Conservation (phyloP, 2,888 invertebrate genomes). For the Cyclophora albipunctata region DNA sequence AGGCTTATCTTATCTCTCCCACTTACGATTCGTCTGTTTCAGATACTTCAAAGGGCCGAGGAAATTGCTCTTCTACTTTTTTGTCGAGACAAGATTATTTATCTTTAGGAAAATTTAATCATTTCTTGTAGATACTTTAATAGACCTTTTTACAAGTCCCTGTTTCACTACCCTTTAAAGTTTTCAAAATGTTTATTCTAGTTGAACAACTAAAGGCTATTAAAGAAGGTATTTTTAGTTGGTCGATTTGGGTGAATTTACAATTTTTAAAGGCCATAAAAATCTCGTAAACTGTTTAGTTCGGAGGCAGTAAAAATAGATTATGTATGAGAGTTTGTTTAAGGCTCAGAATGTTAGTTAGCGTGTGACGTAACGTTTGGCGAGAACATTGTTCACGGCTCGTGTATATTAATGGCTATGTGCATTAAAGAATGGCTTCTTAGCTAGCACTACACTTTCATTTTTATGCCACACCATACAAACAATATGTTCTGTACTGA, state of each 20-base stretch:
- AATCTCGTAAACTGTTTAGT: not conserved
- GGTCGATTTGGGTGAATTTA: too few relatives aligned
- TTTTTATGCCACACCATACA: conserved; percentile 7
- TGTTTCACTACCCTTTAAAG: not conserved
- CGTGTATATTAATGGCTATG: conserved; percentile 18
- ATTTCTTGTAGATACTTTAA: conserved; percentile 3
- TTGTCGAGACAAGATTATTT: conserved; percentile 9
- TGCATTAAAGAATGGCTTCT: conserved; percentile 17
- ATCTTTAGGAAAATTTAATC: conserved; percentile 10
- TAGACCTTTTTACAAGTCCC: conserved; percentile 5
- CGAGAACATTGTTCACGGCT: conserved; percentile 13
- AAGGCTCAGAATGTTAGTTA: not conserved
- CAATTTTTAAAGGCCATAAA: too few relatives aligned
- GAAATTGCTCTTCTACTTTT: conserved; percentile 17
- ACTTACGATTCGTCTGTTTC: conserved; percentile 20
- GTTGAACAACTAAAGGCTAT: too few relatives aligned
- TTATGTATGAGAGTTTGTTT: conserved; percentile 2
- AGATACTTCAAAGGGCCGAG: conserved; percentile 20
- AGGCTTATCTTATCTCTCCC: conserved; percentile 23
- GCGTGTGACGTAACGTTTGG: conserved; percentile 9
- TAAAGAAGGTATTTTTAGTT: too few relatives aligned
- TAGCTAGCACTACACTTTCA: conserved; percentile 15
- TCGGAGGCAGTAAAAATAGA: not conserved
- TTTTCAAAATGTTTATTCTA: too few relatives aligned
- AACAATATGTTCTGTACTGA: conserved; percentile 9